Conservation (phyloP, 2,888 invertebrate genomes). For the Coenonympha arcania region DNA sequence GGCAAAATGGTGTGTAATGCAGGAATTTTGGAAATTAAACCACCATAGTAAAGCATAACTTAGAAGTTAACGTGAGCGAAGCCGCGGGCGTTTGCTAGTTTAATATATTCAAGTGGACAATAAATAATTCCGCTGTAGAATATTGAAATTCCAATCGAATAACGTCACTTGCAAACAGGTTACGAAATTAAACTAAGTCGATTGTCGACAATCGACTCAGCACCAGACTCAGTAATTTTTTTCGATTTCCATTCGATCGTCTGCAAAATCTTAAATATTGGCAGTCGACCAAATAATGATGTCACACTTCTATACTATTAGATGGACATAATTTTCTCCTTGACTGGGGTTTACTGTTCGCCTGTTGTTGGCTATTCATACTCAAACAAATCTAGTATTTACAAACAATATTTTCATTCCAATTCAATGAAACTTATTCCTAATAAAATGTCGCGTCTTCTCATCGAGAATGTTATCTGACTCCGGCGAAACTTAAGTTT, state of each 20-base stretch:
- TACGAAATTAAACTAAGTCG: not conserved
- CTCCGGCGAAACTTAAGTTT: no score
- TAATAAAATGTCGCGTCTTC: no score
- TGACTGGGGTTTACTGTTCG: not conserved
- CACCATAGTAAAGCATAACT: no score
- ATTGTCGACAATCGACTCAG: not conserved
- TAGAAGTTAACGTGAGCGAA: no score
- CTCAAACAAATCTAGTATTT: not conserved
- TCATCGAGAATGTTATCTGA: no score
- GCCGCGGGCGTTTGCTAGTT: no score
- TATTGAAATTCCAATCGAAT: not conserved
- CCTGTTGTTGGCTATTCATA: not conserved
- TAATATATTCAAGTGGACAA: not conserved
- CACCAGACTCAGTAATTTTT: not conserved
- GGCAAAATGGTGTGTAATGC: no score
- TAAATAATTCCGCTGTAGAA: not conserved
- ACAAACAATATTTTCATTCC: not conserved
- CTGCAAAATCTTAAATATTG: not conserved
- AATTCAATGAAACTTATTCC: not conserved
- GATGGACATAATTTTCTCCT: not conserved
- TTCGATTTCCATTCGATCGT: not conserved
- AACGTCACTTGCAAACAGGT: slow-evolving; percentile 3
- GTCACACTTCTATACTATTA: not conserved
- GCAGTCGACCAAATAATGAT: not conserved
- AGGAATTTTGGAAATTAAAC: no score